A percentile compares a stretch with the other conserved stretches of the same genome.
Conservation (phyloP, 2,113 vertebrate genomes). For the Pyxicephalus adspersus region DNA sequence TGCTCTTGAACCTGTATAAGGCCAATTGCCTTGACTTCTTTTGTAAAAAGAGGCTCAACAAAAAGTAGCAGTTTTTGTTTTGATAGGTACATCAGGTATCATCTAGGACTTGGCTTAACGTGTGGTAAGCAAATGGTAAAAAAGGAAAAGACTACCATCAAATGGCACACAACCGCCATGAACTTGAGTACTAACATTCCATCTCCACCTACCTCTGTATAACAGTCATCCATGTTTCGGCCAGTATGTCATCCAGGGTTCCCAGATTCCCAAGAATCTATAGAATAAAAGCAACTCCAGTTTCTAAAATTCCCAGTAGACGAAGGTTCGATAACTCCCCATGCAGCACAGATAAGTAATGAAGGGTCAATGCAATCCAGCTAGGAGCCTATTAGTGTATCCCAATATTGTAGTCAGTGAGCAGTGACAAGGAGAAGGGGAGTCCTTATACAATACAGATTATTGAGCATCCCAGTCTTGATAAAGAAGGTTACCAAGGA, state of each 20-base stretch:
- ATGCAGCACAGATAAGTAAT: background rate
- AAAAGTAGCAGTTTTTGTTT: no score
- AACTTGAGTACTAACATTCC: no score
- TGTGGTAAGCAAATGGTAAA: no score
- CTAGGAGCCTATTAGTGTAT: background rate
- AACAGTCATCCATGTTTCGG: slow-evolving; percentile 36
- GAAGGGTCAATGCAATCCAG: background rate
- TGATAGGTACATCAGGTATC: no score
- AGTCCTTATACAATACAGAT: background rate
- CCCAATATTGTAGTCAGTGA: background rate
- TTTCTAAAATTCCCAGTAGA: background rate
- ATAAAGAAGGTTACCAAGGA: background rate
- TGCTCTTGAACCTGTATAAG: no score
- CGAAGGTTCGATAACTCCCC: background rate
- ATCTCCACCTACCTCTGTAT: slow-evolving; percentile 29
- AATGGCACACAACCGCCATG: no score
- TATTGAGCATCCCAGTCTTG: slow-evolving; percentile 2
- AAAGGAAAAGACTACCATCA: no score
- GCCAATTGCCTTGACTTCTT: no score
- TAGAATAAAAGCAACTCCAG: background rate
- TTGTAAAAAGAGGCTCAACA: no score
- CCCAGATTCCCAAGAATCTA: background rate
- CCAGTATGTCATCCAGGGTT: background rate
- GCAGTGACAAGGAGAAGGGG: background rate
- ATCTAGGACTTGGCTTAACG: no score